Base-by-base conservation (phyloP, 2,888 invertebrate genomes). In the Rhingia rostrata region DNA sequence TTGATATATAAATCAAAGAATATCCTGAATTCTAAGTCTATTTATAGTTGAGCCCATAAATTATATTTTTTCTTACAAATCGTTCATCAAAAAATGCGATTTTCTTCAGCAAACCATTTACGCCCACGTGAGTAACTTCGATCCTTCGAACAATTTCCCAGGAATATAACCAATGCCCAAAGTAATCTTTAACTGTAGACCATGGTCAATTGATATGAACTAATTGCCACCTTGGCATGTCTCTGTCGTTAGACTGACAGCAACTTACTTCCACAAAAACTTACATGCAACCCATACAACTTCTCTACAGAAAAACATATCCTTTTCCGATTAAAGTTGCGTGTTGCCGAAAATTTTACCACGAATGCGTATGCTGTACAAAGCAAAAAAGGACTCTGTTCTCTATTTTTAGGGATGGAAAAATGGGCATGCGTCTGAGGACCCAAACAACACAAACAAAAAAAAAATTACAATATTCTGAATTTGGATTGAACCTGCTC, bases 381-480 rank as follows among this genome's bases (percentile, higher is more conserved):
- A 9, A 10, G 10, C 9, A 41, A 10, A 10, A 14, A 7, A 22
- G n/a, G 2, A 33, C 9, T 53, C 6, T 6, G 2, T n/a, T 22
- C 49, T 22, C 30, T 32, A 49, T 49, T 49, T 6, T 53, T 32
- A 33, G 53, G 53, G 53, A 33, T 53, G 33, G 33, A 53, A 32
- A 53, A 33, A n/a, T 53, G 53, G 3, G 33, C 53, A 53, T 53
- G 33, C 53, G 32, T 53, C 49, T 49, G 4, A 10, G 30, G 32
- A 37, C 9, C 9, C 6, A 37, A 37, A 37, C 37, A 37, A 37
- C 37, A 37, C 6, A 9, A 53, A 53, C 53, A n/a, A 45, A 45
- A 12, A 33, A 33, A 33, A 53, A 32, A 53, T 6, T 6, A n/a
- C 32, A 53, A 33, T n/a, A 9, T 22, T 49, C 49, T 49, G 49